These are phyloP conservation scores for Hippocampus comes DNA, from an alignment of 2,113 vertebrate genomes.

Conservation along the genomic window DNA sequence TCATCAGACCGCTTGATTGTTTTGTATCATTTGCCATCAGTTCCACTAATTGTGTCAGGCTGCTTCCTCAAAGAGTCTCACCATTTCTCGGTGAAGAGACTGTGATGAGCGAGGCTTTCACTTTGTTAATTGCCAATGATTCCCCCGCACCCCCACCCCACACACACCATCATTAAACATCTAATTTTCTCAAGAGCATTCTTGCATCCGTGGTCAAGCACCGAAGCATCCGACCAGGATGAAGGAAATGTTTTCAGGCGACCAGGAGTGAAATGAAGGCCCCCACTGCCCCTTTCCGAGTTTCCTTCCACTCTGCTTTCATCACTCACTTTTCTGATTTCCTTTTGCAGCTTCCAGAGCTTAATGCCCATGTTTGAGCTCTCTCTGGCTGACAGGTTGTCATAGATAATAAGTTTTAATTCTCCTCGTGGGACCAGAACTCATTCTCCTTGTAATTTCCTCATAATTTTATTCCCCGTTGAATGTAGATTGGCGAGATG, in stretches of 20 bases:
- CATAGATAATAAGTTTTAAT: conserved; percentile 80
- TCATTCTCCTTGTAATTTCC: conserved; percentile 75
- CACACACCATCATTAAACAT: conserved; percentile 32
- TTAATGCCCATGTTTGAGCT: conserved; percentile 68
- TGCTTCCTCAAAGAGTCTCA: conserved; percentile 60
- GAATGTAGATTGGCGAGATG: conserved; percentile 71
- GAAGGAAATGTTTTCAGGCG: conserved; percentile 40
- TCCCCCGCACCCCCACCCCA: too few species aligned
- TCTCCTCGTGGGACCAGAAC: conserved; percentile 71
- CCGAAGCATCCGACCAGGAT: conserved; percentile 25
- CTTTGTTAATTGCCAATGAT: conserved; percentile 57
- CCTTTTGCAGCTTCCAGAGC: conserved; percentile 58
- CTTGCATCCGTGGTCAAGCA: not conserved
- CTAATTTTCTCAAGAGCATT: not conserved
- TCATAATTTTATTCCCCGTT: conserved; percentile 75
- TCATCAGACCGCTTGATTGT: conserved; percentile 69
- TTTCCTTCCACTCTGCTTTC: conserved; percentile 52
- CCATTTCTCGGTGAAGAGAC: conserved; percentile 66
- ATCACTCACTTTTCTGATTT: conserved; percentile 43
- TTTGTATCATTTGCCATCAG: conserved; percentile 72
- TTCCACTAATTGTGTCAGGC: conserved; percentile 71
- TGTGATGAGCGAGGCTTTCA: conserved; percentile 59
- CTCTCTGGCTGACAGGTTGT: conserved; percentile 76
- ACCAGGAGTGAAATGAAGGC: conserved; percentile 39
- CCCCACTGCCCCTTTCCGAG: conserved; percentile 57